Evolutionary conservation across 2,113 vertebrate species (phyloP), one percentile per base, ranked within the genome.

Genomic region (Percopsis transmontana): DNA sequence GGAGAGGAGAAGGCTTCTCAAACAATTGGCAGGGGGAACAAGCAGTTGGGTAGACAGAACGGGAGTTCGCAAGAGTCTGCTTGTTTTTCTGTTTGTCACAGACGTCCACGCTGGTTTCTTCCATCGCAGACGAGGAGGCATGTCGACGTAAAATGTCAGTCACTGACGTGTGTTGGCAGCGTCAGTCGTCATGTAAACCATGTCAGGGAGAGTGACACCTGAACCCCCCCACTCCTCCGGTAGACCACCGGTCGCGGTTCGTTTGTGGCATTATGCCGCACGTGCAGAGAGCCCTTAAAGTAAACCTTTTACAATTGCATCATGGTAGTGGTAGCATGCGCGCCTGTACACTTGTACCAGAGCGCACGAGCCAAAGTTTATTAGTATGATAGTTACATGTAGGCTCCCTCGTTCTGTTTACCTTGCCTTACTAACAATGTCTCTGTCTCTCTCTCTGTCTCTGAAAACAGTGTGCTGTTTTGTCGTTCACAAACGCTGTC

Each of bases 401-500:
- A 55, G 16, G 39, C 48, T 39, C 1, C 65, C 62, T 71, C n/a
- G 1, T 44, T 52, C 24, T 18, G 55, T 33, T 52, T 27, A 27
- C 27, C 27, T 33, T 48, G 6, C 15, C n/a, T 48, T 16, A 48
- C 6, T 48, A 48, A 48, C 45, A 20, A 9, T 52, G 1, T 16
- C 33, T 21, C 24, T 57, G 40, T 68, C 45, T 72, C 13, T 54
- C 21, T 47, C 18, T 73, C 21, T 13, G 33, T 38, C 54, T 18
- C 1, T 40, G 33, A 71, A 70, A 69, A 64, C 91, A 97, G 96
- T 97, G 58, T 97, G 96, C 91, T 96, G 95, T 90, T 97, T 97
- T 11, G 96, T 97, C 1, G 96, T 97, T 74, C 96, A 97, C 91
- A 97, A 97, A 70, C 82, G 96, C 56, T 97, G 96, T 92, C 96